phyloP scores from a whole-genome alignment of 1,140 invertebrate genomes.

The Cyrtorhinus lividipennis region DNA sequence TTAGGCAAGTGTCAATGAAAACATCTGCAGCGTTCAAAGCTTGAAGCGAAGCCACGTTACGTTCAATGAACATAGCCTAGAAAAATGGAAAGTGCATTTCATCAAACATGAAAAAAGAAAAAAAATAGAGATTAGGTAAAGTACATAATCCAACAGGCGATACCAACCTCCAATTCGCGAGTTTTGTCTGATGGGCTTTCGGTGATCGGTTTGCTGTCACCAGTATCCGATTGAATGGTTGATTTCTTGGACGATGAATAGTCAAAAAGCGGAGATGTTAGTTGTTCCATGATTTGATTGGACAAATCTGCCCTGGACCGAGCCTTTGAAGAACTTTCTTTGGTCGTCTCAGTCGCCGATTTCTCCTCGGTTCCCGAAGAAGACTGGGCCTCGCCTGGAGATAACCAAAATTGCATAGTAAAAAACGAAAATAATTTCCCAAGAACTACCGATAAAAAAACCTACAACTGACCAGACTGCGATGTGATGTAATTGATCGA shows the following conservation, averaged over 20 bases:
- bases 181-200: constrained; percentile 17
- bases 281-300: constrained; percentile 45
- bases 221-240: constrained; percentile 23
- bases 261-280: constrained; percentile 45
- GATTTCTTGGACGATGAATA: constrained; percentile 28
- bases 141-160: not conserved
- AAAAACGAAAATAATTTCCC: not conserved
- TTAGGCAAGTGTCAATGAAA: constrained; percentile 61
- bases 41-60: constrained; percentile 42
- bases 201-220: constrained; percentile 22
- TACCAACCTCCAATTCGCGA: constrained; percentile 23
- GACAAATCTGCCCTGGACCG: constrained; percentile 44
- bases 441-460: not conserved
- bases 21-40: constrained; percentile 61
- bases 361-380: constrained; percentile 1
- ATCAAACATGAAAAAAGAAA: not conserved
- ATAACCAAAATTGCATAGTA: not conserved
- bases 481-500: constrained; percentile 26
- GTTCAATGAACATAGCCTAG: constrained; percentile 35
- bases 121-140: not conserved
- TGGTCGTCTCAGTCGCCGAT: constrained; percentile 20
- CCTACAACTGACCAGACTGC: constrained; percentile 22
- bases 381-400: constrained; percentile 5
- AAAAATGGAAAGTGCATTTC: constrained; percentile 23
- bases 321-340: constrained; percentile 35